phyloP scores from a whole-genome alignment of 2,797 vertebrate species.

The Rhynchonycteris naso region DNA sequence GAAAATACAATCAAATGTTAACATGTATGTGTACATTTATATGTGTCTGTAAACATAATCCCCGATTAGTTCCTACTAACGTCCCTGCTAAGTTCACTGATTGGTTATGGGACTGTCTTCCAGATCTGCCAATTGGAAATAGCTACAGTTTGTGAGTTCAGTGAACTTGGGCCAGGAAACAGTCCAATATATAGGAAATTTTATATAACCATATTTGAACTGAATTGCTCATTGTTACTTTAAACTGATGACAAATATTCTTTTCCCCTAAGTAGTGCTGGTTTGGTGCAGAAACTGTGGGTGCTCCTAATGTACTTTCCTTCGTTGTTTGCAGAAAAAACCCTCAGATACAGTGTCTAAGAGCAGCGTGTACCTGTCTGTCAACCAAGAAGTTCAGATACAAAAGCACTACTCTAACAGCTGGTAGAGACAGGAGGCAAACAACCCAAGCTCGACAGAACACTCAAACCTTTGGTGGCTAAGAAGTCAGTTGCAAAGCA shows the following conservation, averaged over 20 bases:
- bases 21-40: not conserved
- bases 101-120: conserved; percentile 64
- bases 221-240: conserved; percentile 83
- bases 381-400: conserved; percentile 89
- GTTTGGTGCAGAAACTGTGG: conserved; percentile 82
- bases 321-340: conserved; percentile 81
- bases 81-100: not conserved
- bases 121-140: conserved; percentile 55
- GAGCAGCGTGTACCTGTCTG: conserved; percentile 92
- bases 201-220: conserved; percentile 78
- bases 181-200: conserved; percentile 66
- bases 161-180: conserved; percentile 79
- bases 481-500: conserved; percentile 88
- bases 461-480: conserved; percentile 87
- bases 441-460: conserved; percentile 91
- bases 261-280: conserved; percentile 78
- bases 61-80: not conserved
- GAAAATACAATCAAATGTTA: not conserved
- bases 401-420: conserved; percentile 90
- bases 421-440: conserved; percentile 91
- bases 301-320: conserved; percentile 88
- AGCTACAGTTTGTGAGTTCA: conserved; percentile 64
- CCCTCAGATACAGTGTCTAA: conserved; percentile 83
- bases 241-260: conserved; percentile 88
- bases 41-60: not conserved